Percentiles rank a stretch among this genome's conserved stretches.
These are phyloP conservation scores for Neodiprion lecontei DNA, from an alignment of 1,140 invertebrate genomes.

Conservation along the genomic window DNA sequence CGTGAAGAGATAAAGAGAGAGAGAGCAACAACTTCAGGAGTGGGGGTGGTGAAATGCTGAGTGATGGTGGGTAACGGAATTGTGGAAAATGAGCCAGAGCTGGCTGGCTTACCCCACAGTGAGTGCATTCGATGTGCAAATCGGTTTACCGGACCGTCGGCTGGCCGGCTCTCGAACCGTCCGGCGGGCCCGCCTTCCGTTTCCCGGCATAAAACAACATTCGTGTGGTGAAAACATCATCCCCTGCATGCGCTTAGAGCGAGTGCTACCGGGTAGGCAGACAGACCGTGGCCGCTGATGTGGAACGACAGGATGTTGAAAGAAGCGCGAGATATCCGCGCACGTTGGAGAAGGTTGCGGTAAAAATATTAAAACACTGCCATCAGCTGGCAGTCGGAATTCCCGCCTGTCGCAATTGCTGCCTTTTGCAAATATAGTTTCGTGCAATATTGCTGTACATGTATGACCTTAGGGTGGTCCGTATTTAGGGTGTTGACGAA, in stretches of 20 bases:
- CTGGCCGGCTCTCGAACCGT: background rate
- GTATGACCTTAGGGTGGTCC: no score
- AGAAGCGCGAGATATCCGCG: conserved; percentile 4
- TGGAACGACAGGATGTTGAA: background rate
- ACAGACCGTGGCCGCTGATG: background rate
- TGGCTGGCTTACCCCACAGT: background rate
- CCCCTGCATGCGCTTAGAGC: background rate
- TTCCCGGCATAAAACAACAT: conserved; percentile 14
- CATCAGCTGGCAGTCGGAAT: no score
- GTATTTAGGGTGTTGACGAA: no score
- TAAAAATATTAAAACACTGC: no score
- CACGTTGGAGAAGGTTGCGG: background rate
- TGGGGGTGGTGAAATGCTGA: no score
- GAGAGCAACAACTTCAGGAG: no score
- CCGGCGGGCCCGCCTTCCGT: background rate
- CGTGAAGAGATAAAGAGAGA: no score
- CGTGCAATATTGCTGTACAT: no score
- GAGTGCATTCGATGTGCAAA: conserved; percentile 48
- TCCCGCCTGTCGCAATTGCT: no score
- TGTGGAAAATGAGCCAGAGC: background rate
- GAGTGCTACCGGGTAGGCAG: background rate
- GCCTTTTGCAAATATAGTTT: no score
- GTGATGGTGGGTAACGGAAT: background rate
- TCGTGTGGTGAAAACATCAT: conserved; percentile 2
- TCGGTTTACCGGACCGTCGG: conserved; percentile 38